Percentiles rank a stretch among this genome's conserved stretches.
Evolutionary conservation across 2,888 invertebrate species (phyloP).

Genomic region (Himalopsyche anomala): DNA sequence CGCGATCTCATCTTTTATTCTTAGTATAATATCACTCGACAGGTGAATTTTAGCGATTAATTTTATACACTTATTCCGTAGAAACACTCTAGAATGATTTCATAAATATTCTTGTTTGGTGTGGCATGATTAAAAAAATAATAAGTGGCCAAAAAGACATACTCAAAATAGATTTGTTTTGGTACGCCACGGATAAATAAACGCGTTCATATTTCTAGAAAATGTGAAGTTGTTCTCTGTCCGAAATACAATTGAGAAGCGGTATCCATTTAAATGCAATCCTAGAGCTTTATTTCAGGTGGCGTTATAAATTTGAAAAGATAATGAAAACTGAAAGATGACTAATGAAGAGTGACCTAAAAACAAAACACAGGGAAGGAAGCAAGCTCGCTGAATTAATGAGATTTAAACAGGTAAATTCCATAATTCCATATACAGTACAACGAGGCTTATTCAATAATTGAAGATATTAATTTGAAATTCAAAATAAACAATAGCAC

Average conservation of each 20-base stretch:
- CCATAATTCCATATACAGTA: conserved; percentile 15
- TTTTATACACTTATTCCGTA: too few relatives aligned
- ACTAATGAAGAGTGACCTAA: conserved; percentile 37
- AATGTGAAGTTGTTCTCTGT: too few relatives aligned
- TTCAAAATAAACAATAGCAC: not conserved
- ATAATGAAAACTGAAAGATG: conserved; percentile 40
- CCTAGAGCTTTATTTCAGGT: conserved; percentile 23
- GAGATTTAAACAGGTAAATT: conserved; percentile 29
- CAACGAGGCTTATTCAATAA: conserved; percentile 6
- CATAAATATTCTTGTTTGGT: too few relatives aligned
- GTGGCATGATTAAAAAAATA: too few relatives aligned
- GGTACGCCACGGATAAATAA: too few relatives aligned
- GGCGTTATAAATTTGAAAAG: conserved; percentile 25
- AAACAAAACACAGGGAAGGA: not conserved
- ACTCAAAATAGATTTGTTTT: too few relatives aligned
- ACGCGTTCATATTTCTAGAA: too few relatives aligned
- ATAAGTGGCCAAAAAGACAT: too few relatives aligned
- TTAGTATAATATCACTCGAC: too few relatives aligned
- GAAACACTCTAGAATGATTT: too few relatives aligned
- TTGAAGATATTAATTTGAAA: conserved; percentile 20
- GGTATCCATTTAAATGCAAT: not conserved
- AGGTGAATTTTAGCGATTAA: too few relatives aligned
- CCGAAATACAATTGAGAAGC: not conserved
- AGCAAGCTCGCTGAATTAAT: conserved; percentile 7
- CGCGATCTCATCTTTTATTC: too few relatives aligned